Evolutionary conservation across 2,113 vertebrate genomes (phyloP), one percentile per base, ranked within the genome.

Genomic region (Lates calcarifer): DNA sequence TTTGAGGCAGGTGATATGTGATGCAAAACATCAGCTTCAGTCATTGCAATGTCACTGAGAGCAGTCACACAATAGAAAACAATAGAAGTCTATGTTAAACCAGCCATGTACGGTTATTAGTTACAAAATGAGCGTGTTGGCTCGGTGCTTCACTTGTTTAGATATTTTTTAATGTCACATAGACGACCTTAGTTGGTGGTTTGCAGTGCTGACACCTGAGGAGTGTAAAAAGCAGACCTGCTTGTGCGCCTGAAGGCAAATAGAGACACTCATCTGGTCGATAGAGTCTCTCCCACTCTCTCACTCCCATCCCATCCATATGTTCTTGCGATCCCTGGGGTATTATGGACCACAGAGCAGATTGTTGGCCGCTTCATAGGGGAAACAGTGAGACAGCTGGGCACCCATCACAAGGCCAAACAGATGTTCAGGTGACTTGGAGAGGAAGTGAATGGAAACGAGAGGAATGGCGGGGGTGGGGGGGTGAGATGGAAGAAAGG

Each of bases 401-500:
- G 87, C 88, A 87, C 79, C 91, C 79, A 88, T 92, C 91, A 91
- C 90, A 77, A 85, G 56, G 85, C 89, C 91, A 87, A 85, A 63
- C 91, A 93, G 91, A 91, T 93, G 91, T 94, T 90, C 84, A 89
- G 87, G 90, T 92, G 90, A 90, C 91, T 91, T 24, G 53, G 68
- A 81, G 87, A 87, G 56, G 83, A 85, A 82, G 79, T 22, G 74
- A 90, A 78, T 39, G 64, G 72, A 77, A 85, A 74, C 55, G 68
- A 66, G 73, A 41, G 58, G 66, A 63, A 64, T 29, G 51, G 56
- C 37, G 8, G 41, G 6, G 33, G 55, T 63, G 29, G 13, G 57
- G 31, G 66, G 85, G 72, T 77, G 78, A 67, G 74, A 67, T 60
- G 17, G 62, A 77, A 82, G 80, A 74, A 70, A 53, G 37, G 43